Evolutionary conservation across 2,797 vertebrate genomes (phyloP), one percentile per base, ranked within the genome.

Genomic region (Garrulus glandarius): DNA sequence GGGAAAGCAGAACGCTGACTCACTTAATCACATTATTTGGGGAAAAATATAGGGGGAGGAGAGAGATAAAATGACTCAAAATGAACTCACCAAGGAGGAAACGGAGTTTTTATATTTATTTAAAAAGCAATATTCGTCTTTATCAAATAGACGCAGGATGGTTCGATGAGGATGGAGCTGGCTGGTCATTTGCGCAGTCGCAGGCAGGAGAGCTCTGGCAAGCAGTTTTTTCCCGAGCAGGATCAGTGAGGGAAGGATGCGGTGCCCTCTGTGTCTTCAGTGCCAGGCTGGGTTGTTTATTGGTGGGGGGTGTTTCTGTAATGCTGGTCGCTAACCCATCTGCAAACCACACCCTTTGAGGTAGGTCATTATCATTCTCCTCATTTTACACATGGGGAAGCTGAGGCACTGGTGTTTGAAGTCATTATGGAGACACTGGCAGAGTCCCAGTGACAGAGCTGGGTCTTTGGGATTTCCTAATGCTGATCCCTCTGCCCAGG

Each of bases 51-150:
- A 97, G 97, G 96, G 92, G 95, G 97, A 96, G 96, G 98, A 98
- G 98, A 98, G 97, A 98, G 97, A 98, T 98, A 98, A 98, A 98
- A 98, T 97, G 97, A 98, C 98, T 98, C 97, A 98, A 98, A 98
- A 98, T 98, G 97, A 98, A 98, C 98, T 98, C 94, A 95, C 97
- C 97, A 96, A 96, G 97, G 97, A 98, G 98, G 98, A 98, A 97
- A 97, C 95, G 22, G 97, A 98, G 96, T 98, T 98, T 98, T 98
- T 98, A 98, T 98, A 98, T 98, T 98, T 98, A 98, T 97, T 98
- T 98, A 97, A 98, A 98, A 98, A 97, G 97, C 97, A 95, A 97
- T 98, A 97, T 97, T 97, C 76, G 46, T 97, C 96, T 97, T 98
- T 98, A 98, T 98, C 97, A 98, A 98, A 97, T 97, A 97, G 97